A percentile compares a stretch with the other conserved stretches of the same genome.
These are phyloP conservation scores for Eurystomus glaucurus DNA, from an alignment of 2,797 vertebrate species.

Conservation along the genomic window DNA sequence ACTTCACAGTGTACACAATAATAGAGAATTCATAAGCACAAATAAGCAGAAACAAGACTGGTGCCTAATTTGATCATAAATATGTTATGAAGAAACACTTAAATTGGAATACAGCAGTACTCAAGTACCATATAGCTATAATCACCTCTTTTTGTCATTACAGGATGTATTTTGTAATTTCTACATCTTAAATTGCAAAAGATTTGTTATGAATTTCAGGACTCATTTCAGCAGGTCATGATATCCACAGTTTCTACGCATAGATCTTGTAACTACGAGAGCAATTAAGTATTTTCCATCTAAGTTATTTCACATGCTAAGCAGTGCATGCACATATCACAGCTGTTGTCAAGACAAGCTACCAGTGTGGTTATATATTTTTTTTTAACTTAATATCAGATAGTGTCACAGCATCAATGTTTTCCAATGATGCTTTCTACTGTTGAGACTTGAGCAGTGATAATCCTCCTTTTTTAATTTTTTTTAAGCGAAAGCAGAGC, in stretches of 20 bases:
- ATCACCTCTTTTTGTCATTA: neutral
- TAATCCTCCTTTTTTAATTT: neutral
- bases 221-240: neutral
- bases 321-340: neutral
- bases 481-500: neutral
- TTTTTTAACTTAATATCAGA: neutral
- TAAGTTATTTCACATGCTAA: neutral
- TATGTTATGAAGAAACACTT: neutral
- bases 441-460: neutral
- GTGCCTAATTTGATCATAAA: neutral
- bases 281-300: neutral
- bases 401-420: neutral
- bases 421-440: neutral
- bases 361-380: neutral
- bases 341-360: slow-evolving; percentile 2
- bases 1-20: neutral
- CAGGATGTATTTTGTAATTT: neutral
- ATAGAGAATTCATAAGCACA: neutral
- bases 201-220: neutral
- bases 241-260: neutral
- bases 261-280: neutral
- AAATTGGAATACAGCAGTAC: neutral
- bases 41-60: neutral
- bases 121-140: neutral
- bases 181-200: neutral